Evolutionary conservation across 2,113 vertebrate species (phyloP), one percentile per base, ranked within the genome.

Genomic region (Chlamydotis undulata): DNA sequence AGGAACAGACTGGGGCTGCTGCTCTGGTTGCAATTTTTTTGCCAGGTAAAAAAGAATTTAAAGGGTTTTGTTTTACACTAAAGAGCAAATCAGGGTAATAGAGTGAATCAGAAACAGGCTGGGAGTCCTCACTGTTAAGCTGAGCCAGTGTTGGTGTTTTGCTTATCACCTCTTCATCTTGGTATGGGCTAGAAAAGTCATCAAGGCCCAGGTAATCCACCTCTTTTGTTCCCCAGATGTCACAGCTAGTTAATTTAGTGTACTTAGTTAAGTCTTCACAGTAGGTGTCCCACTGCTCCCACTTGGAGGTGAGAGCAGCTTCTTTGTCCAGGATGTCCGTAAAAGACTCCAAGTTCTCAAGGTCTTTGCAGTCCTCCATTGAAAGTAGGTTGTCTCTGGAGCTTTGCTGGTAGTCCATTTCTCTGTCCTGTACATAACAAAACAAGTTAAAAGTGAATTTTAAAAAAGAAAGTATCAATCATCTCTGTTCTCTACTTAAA

Each of bases 151-250:
- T 99, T 0, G 99, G 99, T 21, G 99, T 99, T 97, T 98, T 99
- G 93, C 99, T 98, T 76, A 99, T 99, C 92, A 99, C 99, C 75
- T 99, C 99, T 97, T 99, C 99, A 31, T 99, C 99, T 97, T 99
- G 99, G 96, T 99, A 99, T 3, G 99, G 99, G 96, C 99, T 99
- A 75, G 99, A 99, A 94, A 99, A 99, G 87, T 99, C 99, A 97
- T 99, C 99, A 31, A 99, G 96, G 88, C 99, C 99, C 93, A 99
- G 97, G 91, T 99, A 99, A 97, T 99, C 99, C 95, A 99, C 99
- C 98, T 99, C 99, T 98, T 99, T 99, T 96, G 99, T 99, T 96
- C 99, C 99, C 99, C 99, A 99, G 98, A 99, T 99, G 97, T 99
- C 99, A 98, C 98, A 99, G 98, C 98, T 99, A 97, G 99, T 98